Evolutionary conservation across 2,797 vertebrate species (phyloP).

Genomic region (Pelodytes ibericus): DNA sequence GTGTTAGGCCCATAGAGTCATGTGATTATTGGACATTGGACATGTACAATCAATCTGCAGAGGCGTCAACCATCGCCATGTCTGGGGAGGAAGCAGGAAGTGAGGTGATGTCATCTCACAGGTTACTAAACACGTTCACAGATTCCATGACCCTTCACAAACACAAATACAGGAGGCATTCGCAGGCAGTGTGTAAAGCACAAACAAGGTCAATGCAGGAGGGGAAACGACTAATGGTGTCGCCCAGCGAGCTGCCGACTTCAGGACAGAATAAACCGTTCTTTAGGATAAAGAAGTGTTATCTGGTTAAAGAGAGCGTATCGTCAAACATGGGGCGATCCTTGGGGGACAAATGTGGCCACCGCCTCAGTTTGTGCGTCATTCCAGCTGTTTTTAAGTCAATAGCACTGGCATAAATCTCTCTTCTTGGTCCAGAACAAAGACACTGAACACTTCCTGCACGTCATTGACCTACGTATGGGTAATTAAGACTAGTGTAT

Average conservation of each 20-base stretch:
- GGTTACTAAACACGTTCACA: constrained; percentile 22
- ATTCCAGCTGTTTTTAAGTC: neutral
- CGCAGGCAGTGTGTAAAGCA: neutral
- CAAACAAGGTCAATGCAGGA: neutral
- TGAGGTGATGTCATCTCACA: neutral
- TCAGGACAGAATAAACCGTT: neutral
- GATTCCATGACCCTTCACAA: constrained; percentile 8
- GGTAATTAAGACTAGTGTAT: too few species aligned
- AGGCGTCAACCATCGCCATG: neutral
- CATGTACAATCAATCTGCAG: constrained; percentile 2
- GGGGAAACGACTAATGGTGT: neutral
- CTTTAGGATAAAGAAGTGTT: neutral
- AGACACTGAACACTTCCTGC: too few species aligned
- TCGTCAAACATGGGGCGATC: neutral
- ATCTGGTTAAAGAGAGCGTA: neutral
- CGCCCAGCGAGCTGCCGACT: neutral
- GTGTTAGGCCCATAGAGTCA: neutral
- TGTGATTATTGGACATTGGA: neutral
- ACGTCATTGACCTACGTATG: too few species aligned
- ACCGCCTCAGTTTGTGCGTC: neutral
- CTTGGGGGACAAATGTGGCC: neutral
- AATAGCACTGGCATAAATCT: too few species aligned
- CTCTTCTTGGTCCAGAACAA: too few species aligned
- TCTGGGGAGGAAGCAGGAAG: constrained; percentile 10
- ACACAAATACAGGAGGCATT: constrained; percentile 10